Conservation (phyloP, 2,113 vertebrate species). For the Cyprinodon brontotheroides region DNA sequence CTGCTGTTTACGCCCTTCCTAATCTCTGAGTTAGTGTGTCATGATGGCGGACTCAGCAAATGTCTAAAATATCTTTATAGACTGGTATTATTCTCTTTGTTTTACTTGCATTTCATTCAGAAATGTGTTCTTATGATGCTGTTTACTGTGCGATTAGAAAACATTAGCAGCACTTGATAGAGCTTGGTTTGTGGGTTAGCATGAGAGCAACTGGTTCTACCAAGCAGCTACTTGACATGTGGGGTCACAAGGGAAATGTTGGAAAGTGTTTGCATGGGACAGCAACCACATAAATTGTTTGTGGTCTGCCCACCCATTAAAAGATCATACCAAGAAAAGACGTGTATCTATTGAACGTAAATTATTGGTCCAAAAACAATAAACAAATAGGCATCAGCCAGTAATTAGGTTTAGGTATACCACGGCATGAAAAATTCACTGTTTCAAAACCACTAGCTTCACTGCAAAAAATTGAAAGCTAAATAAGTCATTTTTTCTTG, state of each 20-base stretch:
- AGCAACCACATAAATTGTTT: not conserved
- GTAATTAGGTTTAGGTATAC: too few species aligned
- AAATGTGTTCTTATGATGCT: not conserved
- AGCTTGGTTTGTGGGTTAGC: not conserved
- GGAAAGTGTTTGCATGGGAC: not conserved
- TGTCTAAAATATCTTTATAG: too few species aligned
- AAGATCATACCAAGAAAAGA: not conserved
- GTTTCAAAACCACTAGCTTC: too few species aligned
- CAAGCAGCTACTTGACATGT: not conserved
- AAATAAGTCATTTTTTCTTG: too few species aligned
- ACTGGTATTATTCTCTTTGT: not conserved
- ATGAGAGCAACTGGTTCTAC: not conserved
- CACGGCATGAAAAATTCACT: too few species aligned
- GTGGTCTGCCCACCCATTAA: not conserved
- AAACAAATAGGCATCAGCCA: too few species aligned
- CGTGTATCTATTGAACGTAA: not conserved
- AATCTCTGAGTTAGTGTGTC: constrained; percentile 46
- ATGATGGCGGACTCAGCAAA: constrained; percentile 41
- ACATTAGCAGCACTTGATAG: not conserved
- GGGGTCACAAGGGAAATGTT: not conserved
- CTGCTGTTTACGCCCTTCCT: constrained; percentile 37
- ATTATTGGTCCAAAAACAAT: not conserved
- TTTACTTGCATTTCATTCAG: not conserved
- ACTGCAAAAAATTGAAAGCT: too few species aligned
- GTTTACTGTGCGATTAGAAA: not conserved